Evolutionary conservation across 1,140 invertebrate genomes (phyloP), one percentile per base, ranked within the genome.

Genomic region (Trichomalopsis sarcophagae): DNA sequence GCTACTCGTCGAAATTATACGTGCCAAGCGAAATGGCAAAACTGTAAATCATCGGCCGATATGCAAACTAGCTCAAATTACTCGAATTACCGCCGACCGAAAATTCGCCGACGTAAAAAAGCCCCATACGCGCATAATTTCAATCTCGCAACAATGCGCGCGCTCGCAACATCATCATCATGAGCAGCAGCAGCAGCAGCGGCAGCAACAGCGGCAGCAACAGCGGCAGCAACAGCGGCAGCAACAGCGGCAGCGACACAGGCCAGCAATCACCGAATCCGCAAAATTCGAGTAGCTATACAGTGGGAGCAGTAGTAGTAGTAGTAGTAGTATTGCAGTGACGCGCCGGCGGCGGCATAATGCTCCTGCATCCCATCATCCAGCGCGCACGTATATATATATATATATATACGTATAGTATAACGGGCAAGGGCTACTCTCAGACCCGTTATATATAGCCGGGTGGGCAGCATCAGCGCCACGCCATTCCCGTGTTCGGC

Each of bases 401-500:
- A 30, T 33, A 44, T 44, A 81, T 30, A 30, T 33, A 11, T 21
- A 14, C 27, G 7, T 23, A 9, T 5, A 2, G 69, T 10, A 14
- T 27, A 27, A 27, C 7, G n/a, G 27, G 55, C 55, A 62, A 62
- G 55, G 55, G 55, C 55, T 62, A 62, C 55, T 71, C 23, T 71
- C 23, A 27, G 27, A 5, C 11, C 69, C 69, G 69, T 71, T 71
- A 71, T 71, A 71, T 75, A 75, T 36, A 75, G 73, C 30, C 73
- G 36, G 68, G 68, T 27, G 27, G 68, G 23, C 23, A 71, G 66
- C 66, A 27, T 69, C 66, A 69, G 27, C 27, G 88, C 89, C 89
- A 90, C 89, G 89, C 89, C 89, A 90, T 89, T 89, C 86, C 87
- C 89, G 87, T 90, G 89, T 90, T 85, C 82, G 55, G 55, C 84